A percentile compares a stretch with the other conserved stretches of the same genome.
phyloP scores from a whole-genome alignment of 2,797 vertebrate species.

The Leptoclinus maculatus region DNA sequence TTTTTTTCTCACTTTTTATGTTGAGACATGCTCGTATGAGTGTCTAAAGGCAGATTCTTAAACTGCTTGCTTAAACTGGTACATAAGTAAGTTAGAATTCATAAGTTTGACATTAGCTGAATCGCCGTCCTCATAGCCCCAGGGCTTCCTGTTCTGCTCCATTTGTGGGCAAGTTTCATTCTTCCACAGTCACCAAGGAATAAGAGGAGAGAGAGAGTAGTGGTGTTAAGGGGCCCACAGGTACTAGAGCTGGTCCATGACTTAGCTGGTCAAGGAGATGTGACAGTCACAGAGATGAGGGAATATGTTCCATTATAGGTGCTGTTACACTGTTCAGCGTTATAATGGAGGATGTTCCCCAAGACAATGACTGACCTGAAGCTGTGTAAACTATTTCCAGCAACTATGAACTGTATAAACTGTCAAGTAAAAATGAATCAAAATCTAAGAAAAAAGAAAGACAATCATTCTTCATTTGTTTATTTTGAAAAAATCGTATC shows the following conservation, averaged over 20 bases:
- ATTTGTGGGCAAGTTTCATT: conserved; percentile 3
- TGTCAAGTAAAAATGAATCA: not conserved
- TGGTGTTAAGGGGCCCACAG: not conserved
- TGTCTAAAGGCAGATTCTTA: not conserved
- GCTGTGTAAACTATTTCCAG: not conserved
- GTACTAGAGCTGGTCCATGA: not conserved
- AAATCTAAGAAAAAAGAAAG: not conserved
- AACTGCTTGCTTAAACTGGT: not conserved
- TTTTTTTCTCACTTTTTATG: not conserved
- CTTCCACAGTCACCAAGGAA: not conserved
- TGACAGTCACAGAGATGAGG: conserved; percentile 3
- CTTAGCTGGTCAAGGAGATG: not conserved
- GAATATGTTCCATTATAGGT: not conserved
- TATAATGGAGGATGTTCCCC: not conserved
- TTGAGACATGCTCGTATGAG: not conserved
- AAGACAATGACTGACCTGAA: not conserved
- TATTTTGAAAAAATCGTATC: not conserved
- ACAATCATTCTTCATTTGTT: too few relatives aligned
- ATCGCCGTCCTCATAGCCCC: not conserved
- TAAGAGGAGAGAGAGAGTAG: not conserved
- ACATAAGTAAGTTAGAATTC: not conserved
- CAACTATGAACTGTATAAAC: not conserved
- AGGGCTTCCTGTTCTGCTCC: not conserved
- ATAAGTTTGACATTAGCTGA: not conserved
- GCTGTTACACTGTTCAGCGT: not conserved